Evolutionary conservation across 1,140 invertebrate species (phyloP).

Genomic region (Drosophila sechellia): DNA sequence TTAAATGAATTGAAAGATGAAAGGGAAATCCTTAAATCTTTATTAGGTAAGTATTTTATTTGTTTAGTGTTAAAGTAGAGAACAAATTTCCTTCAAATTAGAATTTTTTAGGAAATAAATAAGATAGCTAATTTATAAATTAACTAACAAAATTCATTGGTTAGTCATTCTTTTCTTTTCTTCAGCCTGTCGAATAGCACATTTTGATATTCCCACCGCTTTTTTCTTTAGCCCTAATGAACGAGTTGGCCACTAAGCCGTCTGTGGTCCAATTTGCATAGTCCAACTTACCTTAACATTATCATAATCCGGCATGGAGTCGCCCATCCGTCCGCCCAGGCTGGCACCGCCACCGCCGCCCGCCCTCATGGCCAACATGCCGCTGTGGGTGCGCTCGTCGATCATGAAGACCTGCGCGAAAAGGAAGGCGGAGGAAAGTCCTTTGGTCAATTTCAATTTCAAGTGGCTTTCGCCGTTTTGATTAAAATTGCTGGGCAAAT

Average conservation of each 20-base stretch:
- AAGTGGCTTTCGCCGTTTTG: conserved; percentile 5
- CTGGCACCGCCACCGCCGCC: conserved; percentile 63
- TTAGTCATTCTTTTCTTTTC: conserved; percentile 12
- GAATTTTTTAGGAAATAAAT: too few species aligned
- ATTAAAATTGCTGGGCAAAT: conserved; percentile 9
- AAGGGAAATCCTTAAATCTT: too few species aligned
- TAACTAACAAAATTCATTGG: too few species aligned
- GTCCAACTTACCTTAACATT: conserved; percentile 86
- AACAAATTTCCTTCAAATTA: too few species aligned
- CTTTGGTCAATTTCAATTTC: conserved; percentile 4
- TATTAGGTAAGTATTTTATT: too few species aligned
- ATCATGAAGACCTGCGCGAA: conserved; percentile 80
- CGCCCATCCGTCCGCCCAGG: conserved; percentile 77
- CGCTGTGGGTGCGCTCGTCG: conserved; percentile 81
- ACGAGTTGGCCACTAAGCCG: conserved; percentile 20
- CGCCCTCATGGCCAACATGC: conserved; percentile 75
- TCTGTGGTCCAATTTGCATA: conserved; percentile 59
- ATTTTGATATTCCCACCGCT: conserved; percentile 70
- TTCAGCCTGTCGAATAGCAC: conserved; percentile 10
- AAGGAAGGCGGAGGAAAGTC: neutral
- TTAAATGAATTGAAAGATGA: neutral
- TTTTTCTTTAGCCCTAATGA: neutral
- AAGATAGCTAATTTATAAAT: too few species aligned
- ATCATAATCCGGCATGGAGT: conserved; percentile 86
- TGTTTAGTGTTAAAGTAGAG: too few species aligned